A percentile compares a stretch with the other conserved stretches of the same genome.
phyloP scores from a whole-genome alignment of 2,888 invertebrate genomes.

The Carabus problematicus region DNA sequence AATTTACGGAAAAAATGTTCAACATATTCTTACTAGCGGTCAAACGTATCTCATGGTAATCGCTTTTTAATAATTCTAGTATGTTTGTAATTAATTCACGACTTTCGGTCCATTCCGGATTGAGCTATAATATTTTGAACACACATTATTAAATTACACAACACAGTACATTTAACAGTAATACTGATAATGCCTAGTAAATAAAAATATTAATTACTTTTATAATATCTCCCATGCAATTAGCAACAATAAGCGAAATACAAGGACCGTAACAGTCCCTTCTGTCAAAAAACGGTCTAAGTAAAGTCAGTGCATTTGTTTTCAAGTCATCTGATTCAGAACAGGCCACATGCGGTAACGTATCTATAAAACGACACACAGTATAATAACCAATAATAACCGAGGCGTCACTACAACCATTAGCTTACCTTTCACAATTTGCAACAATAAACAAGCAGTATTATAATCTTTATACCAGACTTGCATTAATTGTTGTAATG shows the following conservation, averaged over 20 bases:
- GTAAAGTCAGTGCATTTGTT: conserved; percentile 47
- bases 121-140: neutral
- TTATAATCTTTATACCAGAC: conserved; percentile 53
- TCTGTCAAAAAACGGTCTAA: conserved; percentile 51
- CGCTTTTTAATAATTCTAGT: conserved; percentile 54
- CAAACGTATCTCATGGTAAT: conserved; percentile 58
- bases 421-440: conserved; percentile 50
- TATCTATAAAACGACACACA: conserved; percentile 14
- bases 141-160: conserved; percentile 23
- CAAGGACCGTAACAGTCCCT: conserved; percentile 55
- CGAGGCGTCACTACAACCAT: neutral
- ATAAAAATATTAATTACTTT: conserved; percentile 50
- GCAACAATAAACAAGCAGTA: conserved; percentile 53
- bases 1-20: conserved; percentile 52
- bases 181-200: conserved; percentile 1
- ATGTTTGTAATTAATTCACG: conserved; percentile 49
- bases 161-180: conserved; percentile 33
- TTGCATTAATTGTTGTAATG: conserved; percentile 53
- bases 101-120: neutral
- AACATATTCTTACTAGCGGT: conserved; percentile 56
- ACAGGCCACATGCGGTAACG: conserved; percentile 47
- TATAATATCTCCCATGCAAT: conserved; percentile 57
- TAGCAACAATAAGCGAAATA: conserved; percentile 55
- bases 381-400: neutral
- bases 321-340: conserved; percentile 38